Base-by-base conservation (phyloP, 2,113 vertebrate genomes). In the Toxotes chatareus region DNA sequence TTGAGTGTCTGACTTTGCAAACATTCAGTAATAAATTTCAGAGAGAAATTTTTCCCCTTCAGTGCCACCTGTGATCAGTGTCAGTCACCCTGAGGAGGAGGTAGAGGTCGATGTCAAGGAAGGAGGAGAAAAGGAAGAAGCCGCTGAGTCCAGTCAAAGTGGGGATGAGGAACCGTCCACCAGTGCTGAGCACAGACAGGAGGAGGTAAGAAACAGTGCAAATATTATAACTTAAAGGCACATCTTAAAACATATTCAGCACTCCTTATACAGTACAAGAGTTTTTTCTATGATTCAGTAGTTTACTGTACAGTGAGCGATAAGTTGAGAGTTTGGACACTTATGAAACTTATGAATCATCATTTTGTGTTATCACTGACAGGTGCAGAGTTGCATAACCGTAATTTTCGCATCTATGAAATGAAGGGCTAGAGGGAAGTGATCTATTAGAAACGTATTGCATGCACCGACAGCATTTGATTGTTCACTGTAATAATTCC, bases 31-130 rank as follows among this genome's bases (percentile, higher is more conserved):
- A 12, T 3, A 5, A 55, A 56, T 66, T 51, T 4, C 7, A 66
- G n/a, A 81, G 49, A 1, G 31, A 13, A 14, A 23, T 34, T 44
- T 83, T 65, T 19, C 6, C 10, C 21, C 67, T 86, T 55, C 72
- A 97, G 95, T 90, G 83, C 89, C 94, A 46, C 78, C 94, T 75
- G 84, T 95, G 83, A 93, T 92, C 70, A 95, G 93, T 82, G 49
- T 88, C 0, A 86, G 88, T 85, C 72, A 92, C 40, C 76, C 93
- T 42, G 93, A 95, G 59, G 94, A 93, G 21, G 95, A 94, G 38
- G 62, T 51, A 44, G 63, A 94, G 36, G 83, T 93, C 27, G 91
- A 94, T 19, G 90, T 86, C 6, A 93, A 93, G 71, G 82, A 73
- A 36, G 76, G 53, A n/a, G 47, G 31, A 27, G 79, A 87, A 51